Evolutionary conservation across 2,888 invertebrate species (phyloP), one percentile per base, ranked within the genome.

Genomic region (Aleiodes leptofemur): DNA sequence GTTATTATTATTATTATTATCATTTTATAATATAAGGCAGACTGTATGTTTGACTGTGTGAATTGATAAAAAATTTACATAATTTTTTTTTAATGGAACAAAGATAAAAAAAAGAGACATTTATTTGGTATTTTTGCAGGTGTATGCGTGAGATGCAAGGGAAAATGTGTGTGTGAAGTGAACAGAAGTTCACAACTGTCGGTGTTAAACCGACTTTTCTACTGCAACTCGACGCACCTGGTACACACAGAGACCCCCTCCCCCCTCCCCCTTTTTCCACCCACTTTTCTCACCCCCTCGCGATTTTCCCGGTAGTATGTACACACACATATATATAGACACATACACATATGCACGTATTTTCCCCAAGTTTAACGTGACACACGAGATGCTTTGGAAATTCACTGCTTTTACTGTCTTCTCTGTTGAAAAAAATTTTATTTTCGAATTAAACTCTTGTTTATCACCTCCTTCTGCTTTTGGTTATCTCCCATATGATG

Each of bases 401-500:
- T 14, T 38, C 14, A 43, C 43, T 11, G 43, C 43, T 43, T 43
- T 11, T 16, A 55, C 55, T 16, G 16, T 55, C 55, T 55, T n/a
- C 55, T 16, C 4, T 55, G 3, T 55, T 16, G 8, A 13, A 51
- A 51, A 14, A 16, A 14, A 16, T 4, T n/a, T 16, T n/a, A 55
- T 7, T 16, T 8, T 4, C 7, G 14, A 16, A 55, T 55, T 73
- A 48, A 23, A 48, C 56, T 48, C 57, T 68, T 73, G 76, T 73
- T 68, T 23, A 56, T 51, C 53, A 55, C 43, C 38, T 43, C 38
- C 6, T 38, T 48, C 14, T 71, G 48, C 70, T 64, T 29, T 23
- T 23, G 23, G 38, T n/a, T n/a, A 34, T 34, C 3, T 2, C 23
- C 23, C 23, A 23, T 23, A 23, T 38, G 38, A 64, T 64, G 16